Percentiles rank a stretch among this genome's conserved stretches.
phyloP scores from a whole-genome alignment of 30 jellyfish, hydroid and myxozoan species.

The Chrysaora quinquecirrha region DNA sequence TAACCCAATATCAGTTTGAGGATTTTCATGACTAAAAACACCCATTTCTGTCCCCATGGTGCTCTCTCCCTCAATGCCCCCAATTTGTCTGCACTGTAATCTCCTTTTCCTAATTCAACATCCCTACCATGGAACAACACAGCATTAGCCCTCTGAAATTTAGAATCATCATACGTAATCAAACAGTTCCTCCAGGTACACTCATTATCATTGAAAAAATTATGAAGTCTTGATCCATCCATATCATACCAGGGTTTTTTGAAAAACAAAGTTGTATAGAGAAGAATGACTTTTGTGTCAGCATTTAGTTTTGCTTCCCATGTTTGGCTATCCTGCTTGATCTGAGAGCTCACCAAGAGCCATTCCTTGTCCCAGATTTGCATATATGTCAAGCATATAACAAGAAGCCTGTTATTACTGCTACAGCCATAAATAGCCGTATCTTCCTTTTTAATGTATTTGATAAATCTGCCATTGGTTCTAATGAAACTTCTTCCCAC shows the following conservation, averaged over 20 bases:
- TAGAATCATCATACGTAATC: slow-evolving; percentile 5
- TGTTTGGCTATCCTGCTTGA: no score
- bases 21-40: slow-evolving; percentile 43
- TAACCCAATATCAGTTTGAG: not conserved
- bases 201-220: not conserved
- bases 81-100: not conserved
- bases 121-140: slow-evolving; percentile 55
- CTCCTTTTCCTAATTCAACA: not conserved
- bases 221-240: not conserved
- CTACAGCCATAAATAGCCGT: not conserved
- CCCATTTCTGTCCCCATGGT: slow-evolving; percentile 14
- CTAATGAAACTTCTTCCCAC: no score
- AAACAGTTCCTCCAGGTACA: slow-evolving; percentile 9
- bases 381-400: not conserved
- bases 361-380: not conserved
- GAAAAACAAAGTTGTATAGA: not conserved
- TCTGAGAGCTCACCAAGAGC: not conserved
- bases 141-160: not conserved
- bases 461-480: not conserved
- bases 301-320: no score
- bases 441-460: no score
- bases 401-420: not conserved
- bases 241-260: not conserved
- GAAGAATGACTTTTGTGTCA: not conserved
- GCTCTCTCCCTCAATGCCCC: not conserved